A percentile compares a stretch with the other conserved stretches of the same genome.
Conservation (phyloP, 1,140 invertebrate genomes). For the Papilio helenus region DNA sequence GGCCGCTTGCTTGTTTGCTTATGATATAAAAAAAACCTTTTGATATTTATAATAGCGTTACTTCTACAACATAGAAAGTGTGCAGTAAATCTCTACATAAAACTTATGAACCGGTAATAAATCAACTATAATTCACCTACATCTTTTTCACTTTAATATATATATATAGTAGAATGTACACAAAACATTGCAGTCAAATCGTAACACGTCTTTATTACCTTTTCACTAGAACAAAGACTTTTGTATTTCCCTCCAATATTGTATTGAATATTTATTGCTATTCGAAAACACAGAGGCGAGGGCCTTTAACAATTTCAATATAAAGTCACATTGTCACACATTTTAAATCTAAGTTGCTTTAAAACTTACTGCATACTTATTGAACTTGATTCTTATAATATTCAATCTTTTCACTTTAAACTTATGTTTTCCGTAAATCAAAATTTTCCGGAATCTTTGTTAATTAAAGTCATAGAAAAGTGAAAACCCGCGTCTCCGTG, state of each 20-base stretch:
- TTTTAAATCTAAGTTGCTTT: neutral
- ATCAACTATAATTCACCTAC: too few relatives aligned
- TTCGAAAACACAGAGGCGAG: neutral
- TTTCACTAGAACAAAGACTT: neutral
- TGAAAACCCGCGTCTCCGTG: slow-evolving; percentile 66
- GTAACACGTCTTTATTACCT: neutral
- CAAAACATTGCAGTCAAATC: too few relatives aligned
- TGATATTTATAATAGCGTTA: too few relatives aligned
- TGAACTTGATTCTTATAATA: neutral
- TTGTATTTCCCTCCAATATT: neutral
- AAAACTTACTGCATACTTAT: neutral
- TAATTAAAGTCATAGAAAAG: slow-evolving; percentile 75
- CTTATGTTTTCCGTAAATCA: neutral
- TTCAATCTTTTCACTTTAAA: neutral
- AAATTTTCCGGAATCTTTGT: slow-evolving; percentile 44
- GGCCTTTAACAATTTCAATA: neutral
- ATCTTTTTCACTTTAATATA: too few relatives aligned
- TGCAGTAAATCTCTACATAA: too few relatives aligned
- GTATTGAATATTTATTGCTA: neutral
- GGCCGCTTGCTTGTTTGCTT: too few relatives aligned
- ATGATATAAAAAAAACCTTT: too few relatives aligned
- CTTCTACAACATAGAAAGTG: too few relatives aligned
- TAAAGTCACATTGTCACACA: neutral
- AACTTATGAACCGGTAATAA: too few relatives aligned
- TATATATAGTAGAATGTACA: neutral